Conservation (phyloP, 2,888 invertebrate species). For the Lithophane leautieri region DNA sequence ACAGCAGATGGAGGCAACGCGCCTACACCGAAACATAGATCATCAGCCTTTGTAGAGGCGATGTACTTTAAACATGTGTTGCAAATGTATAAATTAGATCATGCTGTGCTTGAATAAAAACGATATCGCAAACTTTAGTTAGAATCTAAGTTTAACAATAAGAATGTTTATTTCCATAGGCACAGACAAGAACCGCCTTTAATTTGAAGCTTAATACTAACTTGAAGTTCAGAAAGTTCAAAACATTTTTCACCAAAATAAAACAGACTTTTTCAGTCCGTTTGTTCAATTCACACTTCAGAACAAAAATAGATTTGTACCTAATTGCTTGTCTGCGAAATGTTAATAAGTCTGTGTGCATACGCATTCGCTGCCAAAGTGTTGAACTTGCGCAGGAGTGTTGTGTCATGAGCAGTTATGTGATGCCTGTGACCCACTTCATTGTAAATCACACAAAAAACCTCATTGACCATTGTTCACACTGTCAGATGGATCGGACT, state of each 20-base stretch:
- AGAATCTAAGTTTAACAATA: background rate
- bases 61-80: slow-evolving; percentile 40
- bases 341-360: slow-evolving; percentile 57
- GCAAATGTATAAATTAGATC: background rate
- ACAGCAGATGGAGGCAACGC: slow-evolving; percentile 85
- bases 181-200: too few relatives aligned
- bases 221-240: background rate
- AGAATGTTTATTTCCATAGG: background rate
- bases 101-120: background rate
- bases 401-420: slow-evolving; percentile 87
- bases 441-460: slow-evolving; percentile 77
- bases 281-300: slow-evolving; percentile 1
- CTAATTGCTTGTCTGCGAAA: slow-evolving; percentile 50
- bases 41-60: slow-evolving; percentile 67
- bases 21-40: slow-evolving; percentile 82
- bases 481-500: slow-evolving; percentile 51
- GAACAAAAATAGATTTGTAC: slow-evolving; percentile 39
- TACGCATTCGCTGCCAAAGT: slow-evolving; percentile 73
- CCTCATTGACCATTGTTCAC: slow-evolving; percentile 76
- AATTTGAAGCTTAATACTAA: background rate
- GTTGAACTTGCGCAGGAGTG: slow-evolving; percentile 79
- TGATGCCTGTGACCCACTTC: slow-evolving; percentile 83
- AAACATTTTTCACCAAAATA: background rate
- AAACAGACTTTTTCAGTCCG: background rate
- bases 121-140: background rate